Evolutionary conservation across 2,797 vertebrate genomes (phyloP), one percentile per base, ranked within the genome.

Genomic region (Petrocephalus schoutedeni): DNA sequence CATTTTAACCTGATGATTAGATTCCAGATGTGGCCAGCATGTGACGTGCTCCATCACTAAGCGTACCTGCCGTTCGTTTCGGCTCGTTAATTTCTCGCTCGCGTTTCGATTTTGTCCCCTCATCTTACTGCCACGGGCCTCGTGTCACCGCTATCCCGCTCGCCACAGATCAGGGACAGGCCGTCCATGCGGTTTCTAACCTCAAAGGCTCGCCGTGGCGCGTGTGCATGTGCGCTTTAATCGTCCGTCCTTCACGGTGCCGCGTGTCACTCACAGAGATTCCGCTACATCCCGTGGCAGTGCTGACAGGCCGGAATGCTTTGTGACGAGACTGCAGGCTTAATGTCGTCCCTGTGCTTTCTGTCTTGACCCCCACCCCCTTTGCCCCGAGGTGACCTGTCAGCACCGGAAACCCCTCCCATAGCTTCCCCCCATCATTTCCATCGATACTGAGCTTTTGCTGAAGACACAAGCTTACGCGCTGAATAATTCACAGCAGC

Each of bases 401-500:
- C 61, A 3, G 61, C 61, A 14, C 61, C 19, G 36, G 4, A 9
- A 49, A 2, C 5, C 74, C 74, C 36, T 4, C 16, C 74, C 74
- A 8, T 7, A 12, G 4, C 14, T 4, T 28, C 23, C 64, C 41
- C 2, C 36, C 74, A 4, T 74, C 4, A 19, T 9, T 49, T 45
- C 36, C 12, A 9, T 19, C 16, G 41, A 86, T 82, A 28, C 57
- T 23, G 83, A 19, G 85, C 59, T 94, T 82, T 94, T 94, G 94
- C 93, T 94, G 94, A 95, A 95, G 93, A 93, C 90, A 89, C 91
- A 91, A 92, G 92, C 92, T 94, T 92, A 91, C 74, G 32, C 93
- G 91, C 92, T 95, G 93, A 95, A 95, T 95, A 94, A 95, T 95
- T 95, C 92, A 94, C 94, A 93, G 90, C 92, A 93, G 92, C 91